phyloP scores from a whole-genome alignment of 2,888 invertebrate species.

The Linnaemya tessellans region DNA sequence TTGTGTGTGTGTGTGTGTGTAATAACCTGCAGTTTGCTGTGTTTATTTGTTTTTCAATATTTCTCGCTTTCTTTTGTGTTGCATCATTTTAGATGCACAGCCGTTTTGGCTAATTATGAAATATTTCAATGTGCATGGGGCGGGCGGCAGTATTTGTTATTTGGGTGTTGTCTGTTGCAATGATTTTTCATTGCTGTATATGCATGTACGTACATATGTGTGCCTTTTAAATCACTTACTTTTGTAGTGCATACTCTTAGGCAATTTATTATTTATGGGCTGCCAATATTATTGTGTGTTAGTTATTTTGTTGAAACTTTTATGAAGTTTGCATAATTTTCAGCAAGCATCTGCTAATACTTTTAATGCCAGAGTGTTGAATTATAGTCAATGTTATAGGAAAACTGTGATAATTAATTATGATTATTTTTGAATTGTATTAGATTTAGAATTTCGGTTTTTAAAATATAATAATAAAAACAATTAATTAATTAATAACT shows the following conservation, averaged over 20 bases:
- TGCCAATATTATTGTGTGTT: conserved; percentile 35
- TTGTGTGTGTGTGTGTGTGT: conserved; percentile 35
- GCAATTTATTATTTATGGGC: conserved; percentile 47
- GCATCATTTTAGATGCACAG: conserved; percentile 53
- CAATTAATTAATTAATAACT: too few relatives aligned
- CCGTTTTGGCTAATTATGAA: conserved; percentile 60
- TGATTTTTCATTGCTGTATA: background rate
- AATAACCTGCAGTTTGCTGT: conserved; percentile 54
- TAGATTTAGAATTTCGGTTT: background rate
- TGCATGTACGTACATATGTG: conserved; percentile 2
- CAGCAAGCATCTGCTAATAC: conserved; percentile 41
- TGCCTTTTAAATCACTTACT: conserved; percentile 1
- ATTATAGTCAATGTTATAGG: background rate
- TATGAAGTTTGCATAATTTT: conserved; percentile 51
- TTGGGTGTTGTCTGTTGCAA: background rate
- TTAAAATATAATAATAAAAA: too few relatives aligned
- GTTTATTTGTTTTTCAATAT: conserved; percentile 29
- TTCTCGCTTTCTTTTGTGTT: conserved; percentile 46
- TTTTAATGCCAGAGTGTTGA: conserved; percentile 44
- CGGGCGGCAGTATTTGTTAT: background rate
- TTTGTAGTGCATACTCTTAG: conserved; percentile 11
- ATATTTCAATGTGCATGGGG: conserved; percentile 36
- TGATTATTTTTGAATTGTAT: conserved; percentile 21
- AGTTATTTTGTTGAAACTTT: conserved; percentile 39
- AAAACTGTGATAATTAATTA: conserved; percentile 37